A percentile compares a stretch with the other conserved stretches of the same genome.
Evolutionary conservation across 2,888 invertebrate genomes (phyloP).

Genomic region (Kryphioiulus occultus): DNA sequence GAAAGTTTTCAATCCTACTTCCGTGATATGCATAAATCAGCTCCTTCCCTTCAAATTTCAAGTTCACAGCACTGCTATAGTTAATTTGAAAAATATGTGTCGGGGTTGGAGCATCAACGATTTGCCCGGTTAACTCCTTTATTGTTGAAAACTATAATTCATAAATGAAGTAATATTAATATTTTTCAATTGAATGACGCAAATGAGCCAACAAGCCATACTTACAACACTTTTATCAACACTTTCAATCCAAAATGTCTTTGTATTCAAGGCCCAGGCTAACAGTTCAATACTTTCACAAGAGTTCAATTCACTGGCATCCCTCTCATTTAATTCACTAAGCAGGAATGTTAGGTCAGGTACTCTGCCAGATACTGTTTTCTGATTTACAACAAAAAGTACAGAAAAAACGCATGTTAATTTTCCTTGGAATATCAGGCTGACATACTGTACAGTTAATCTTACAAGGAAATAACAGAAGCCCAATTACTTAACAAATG

Average conservation of each 20-base stretch:
- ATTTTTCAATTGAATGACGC: background rate
- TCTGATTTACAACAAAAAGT: background rate
- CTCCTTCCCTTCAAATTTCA: slow-evolving; percentile 42
- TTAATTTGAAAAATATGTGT: slow-evolving; percentile 54
- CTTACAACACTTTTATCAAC: slow-evolving; percentile 34
- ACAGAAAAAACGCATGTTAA: background rate
- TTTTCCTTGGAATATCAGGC: no score
- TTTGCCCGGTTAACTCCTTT: slow-evolving; percentile 58
- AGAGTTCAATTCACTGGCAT: background rate
- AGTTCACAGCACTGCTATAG: slow-evolving; percentile 47
- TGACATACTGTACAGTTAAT: background rate
- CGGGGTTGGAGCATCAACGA: slow-evolving; percentile 56
- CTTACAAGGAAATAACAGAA: no score
- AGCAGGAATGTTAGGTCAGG: slow-evolving; percentile 10
- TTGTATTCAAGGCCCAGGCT: background rate
- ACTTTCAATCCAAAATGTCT: slow-evolving; percentile 32
- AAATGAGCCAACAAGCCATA: background rate
- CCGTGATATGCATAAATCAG: slow-evolving; percentile 77
- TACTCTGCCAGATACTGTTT: background rate
- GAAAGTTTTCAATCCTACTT: slow-evolving; percentile 80
- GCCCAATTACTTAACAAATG: background rate
- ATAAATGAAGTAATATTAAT: background rate
- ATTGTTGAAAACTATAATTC: background rate
- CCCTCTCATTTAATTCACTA: background rate
- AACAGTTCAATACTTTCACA: background rate